Conservation (phyloP, 2,888 invertebrate species). For the Keiferia lycopersicella region DNA sequence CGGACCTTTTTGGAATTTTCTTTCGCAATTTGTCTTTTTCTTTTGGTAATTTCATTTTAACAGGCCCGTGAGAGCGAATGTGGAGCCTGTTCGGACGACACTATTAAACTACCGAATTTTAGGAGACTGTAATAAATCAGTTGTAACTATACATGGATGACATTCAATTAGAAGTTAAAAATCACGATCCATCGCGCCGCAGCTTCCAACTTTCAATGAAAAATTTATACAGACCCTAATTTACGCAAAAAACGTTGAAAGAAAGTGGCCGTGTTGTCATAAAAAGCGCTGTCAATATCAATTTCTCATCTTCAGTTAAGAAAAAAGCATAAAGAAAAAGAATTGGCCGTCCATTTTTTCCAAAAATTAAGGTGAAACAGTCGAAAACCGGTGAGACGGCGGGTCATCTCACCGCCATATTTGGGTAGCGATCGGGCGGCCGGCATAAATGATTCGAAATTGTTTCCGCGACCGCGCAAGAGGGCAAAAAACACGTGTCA, state of each 20-base stretch:
- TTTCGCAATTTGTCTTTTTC: constrained; percentile 53
- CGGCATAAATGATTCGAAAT: constrained; percentile 78
- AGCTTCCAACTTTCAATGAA: background rate
- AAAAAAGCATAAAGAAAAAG: constrained; percentile 49
- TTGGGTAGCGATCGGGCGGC: constrained; percentile 65
- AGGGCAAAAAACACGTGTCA: constrained; percentile 76
- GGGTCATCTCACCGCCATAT: constrained; percentile 54
- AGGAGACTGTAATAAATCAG: constrained; percentile 12
- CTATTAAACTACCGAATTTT: constrained; percentile 24
- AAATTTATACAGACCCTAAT: constrained; percentile 17
- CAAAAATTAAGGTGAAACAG: constrained; percentile 68
- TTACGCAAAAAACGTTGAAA: constrained; percentile 23
- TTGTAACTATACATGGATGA: constrained; percentile 16
- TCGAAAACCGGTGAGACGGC: constrained; percentile 52
- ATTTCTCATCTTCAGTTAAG: constrained; percentile 55
- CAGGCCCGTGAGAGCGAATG: constrained; percentile 18
- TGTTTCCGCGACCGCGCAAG: constrained; percentile 71
- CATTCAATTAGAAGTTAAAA: constrained; percentile 26
- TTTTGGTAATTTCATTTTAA: constrained; percentile 37
- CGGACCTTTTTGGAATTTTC: constrained; percentile 49
- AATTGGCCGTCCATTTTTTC: constrained; percentile 53
- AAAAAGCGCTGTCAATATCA: constrained; percentile 61
- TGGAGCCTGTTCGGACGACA: constrained; percentile 5
- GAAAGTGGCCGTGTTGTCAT: constrained; percentile 30
- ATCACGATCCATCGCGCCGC: constrained; percentile 1